Percentiles rank a stretch among this genome's conserved stretches.
Conservation (phyloP, 2,113 vertebrate species). For the Corydoras sp. region DNA sequence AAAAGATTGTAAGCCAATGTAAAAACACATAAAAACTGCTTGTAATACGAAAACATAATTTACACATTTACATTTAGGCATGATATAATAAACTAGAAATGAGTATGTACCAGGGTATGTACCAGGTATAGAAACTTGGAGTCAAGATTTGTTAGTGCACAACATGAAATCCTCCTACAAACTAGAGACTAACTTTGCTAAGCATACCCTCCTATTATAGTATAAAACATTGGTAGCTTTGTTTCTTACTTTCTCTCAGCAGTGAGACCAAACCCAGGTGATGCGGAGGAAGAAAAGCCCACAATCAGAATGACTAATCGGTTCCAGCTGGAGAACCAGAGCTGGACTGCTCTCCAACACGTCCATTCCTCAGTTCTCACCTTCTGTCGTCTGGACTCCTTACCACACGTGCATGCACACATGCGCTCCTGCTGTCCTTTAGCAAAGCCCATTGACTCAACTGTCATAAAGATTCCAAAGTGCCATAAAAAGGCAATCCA, state of each 20-base stretch:
- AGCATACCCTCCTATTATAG: not conserved
- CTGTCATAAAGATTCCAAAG: conserved; percentile 70
- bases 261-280: conserved; percentile 1
- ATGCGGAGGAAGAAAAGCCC: conserved; percentile 7
- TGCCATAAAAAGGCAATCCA: conserved; percentile 67
- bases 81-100: not conserved
- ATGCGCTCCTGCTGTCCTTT: conserved; percentile 18
- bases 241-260: conserved; percentile 6
- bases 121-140: too few relatives aligned
- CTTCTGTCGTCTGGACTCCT: conserved; percentile 29
- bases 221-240: too few relatives aligned
- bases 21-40: too few relatives aligned
- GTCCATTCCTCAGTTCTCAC: conserved; percentile 14
- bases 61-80: not conserved
- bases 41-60: too few relatives aligned
- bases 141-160: too few relatives aligned
- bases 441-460: conserved; percentile 53
- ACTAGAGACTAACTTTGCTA: not conserved
- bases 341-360: conserved; percentile 17
- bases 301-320: conserved; percentile 6
- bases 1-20: too few relatives aligned
- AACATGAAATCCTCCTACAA: not conserved
- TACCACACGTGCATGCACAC: conserved; percentile 29
- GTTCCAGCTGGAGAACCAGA: conserved; percentile 5
- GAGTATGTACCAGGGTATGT: not conserved